Base-by-base conservation (phyloP, 2,797 vertebrate genomes). In the Salmo trutta region DNA sequence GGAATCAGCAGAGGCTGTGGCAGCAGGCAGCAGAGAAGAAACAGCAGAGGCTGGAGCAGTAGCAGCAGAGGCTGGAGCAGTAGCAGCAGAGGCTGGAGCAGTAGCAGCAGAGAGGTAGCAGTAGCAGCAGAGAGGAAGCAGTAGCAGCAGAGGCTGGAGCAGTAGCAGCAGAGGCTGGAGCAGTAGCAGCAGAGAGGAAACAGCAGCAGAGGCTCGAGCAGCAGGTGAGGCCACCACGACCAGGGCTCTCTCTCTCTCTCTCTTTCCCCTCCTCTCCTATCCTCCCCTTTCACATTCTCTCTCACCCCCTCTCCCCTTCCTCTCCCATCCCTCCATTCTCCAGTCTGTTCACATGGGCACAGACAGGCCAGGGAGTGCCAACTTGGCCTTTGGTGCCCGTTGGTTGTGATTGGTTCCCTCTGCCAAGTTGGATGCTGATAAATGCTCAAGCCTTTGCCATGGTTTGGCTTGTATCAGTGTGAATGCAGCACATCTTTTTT, bases 1-100 rank as follows among this genome's bases (percentile, higher is more conserved):
- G 36, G 36, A 36, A 1, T 6, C 36, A 36, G 6, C 36, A 7
- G 36, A 36, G 36, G 5, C 33, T 36, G 33, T 4, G 5, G 33
- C 33, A 36, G 36, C 5, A 36, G 4, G 36, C 6, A 69, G 8
- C 52, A 36, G 36, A 36, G 36, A 36, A 52, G 73, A 95, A 96
- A 53, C 95, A 95, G 85, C 96, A 97, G 29, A 31, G 29, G 3
- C 29, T 31, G 29, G 29, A 31, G 29, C 29, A 31, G 29, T 3
- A 31, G 29, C 3, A 31, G 29, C 29, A 31, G 29, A 31, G 31
- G 31, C 4, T 31, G 31, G 31, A 31, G 31, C 31, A 31, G 31
- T 4, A 31, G 31, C 31, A 33, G 4, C 31, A 33, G 31, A 33
- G 31, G 4, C 29, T 31, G 31, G 31, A 33, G 29, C 29, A 31